These are phyloP conservation scores for Neria commutata DNA, from an alignment of 2,888 invertebrate genomes.

Conservation along the genomic window DNA sequence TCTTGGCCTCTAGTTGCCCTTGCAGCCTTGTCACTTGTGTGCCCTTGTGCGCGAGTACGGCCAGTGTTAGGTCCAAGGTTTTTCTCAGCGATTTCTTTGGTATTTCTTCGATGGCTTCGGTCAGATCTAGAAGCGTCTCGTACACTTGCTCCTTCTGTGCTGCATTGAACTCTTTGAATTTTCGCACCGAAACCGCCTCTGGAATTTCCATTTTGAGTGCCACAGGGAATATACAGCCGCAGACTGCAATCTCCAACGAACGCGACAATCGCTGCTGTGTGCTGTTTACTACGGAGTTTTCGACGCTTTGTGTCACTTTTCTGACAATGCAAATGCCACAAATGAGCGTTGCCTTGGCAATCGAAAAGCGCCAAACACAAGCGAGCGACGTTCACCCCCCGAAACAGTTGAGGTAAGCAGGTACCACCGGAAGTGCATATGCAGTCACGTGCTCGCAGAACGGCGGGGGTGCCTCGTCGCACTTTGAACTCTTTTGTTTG, in stretches of 20 bases:
- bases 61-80: slow-evolving; percentile 54
- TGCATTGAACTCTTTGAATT: slow-evolving; percentile 48
- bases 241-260: background rate
- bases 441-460: background rate
- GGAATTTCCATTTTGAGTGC: slow-evolving; percentile 49
- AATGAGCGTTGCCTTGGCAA: slow-evolving; percentile 20
- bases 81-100: slow-evolving; percentile 56
- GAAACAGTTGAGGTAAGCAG: background rate
- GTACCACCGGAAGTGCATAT: too few species aligned
- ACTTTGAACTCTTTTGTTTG: too few species aligned
- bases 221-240: too few species aligned
- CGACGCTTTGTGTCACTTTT: slow-evolving; percentile 32
- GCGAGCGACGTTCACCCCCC: background rate
- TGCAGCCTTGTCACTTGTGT: slow-evolving; percentile 45
- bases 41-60: slow-evolving; percentile 55
- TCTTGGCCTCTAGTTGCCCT: slow-evolving; percentile 34
- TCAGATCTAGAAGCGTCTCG: slow-evolving; percentile 47
- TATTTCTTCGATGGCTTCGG: slow-evolving; percentile 50
- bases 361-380: slow-evolving; percentile 21
- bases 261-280: slow-evolving; percentile 24
- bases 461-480: background rate
- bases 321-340: background rate
- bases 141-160: slow-evolving; percentile 56
- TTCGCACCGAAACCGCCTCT: slow-evolving; percentile 52
- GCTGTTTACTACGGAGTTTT: slow-evolving; percentile 35